These are phyloP conservation scores for Troides oblongomaculatus DNA, from an alignment of 2,888 invertebrate species.

Conservation along the genomic window DNA sequence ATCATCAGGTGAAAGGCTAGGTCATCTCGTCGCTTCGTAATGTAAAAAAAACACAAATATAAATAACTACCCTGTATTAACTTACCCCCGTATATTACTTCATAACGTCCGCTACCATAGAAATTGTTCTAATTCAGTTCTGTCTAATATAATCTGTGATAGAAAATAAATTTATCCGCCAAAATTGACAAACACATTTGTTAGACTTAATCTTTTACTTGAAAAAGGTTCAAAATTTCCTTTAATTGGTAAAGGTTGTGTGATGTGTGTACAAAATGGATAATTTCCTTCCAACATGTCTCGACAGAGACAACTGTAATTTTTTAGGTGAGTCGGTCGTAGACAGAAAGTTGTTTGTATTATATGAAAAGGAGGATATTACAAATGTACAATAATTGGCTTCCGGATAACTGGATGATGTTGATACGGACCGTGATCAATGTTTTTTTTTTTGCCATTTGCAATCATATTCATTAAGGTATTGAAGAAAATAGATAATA, in stretches of 20 bases:
- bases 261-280: conserved; percentile 4
- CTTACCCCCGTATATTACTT: neutral
- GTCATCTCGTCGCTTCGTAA: too few species aligned
- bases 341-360: neutral
- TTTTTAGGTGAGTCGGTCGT: conserved; percentile 12
- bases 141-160: conserved; percentile 2
- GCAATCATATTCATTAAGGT: too few species aligned
- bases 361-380: neutral
- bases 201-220: neutral
- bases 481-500: too few species aligned
- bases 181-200: conserved; percentile 7
- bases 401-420: neutral
- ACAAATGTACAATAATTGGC: neutral
- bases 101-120: neutral
- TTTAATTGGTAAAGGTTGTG: neutral
- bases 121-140: neutral
- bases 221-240: neutral
- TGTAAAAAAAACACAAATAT: too few species aligned
- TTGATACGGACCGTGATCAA: neutral
- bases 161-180: conserved; percentile 11
- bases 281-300: neutral
- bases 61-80: too few species aligned
- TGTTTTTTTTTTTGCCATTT: neutral
- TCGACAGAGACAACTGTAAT: conserved; percentile 16
- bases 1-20: too few species aligned